These are phyloP conservation scores for fruit fly (Drosophila melanogaster) DNA, from an alignment of 1,140 invertebrate genomes.

Conservation along the genomic window Release_6_plus_ISO1_MT NT_037436.4:14131501-14132000, in stretches of 20 bases:
- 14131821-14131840: constrained; percentile 53
- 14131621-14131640: constrained; percentile 15
- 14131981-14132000: constrained; percentile 2
- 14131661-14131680: constrained; percentile 36
- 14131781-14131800: constrained; percentile 20
- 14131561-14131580: constrained; percentile 50
- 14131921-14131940: constrained; percentile 66
- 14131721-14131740: constrained; percentile 17
- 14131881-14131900: constrained; percentile 12
- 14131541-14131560: constrained; percentile 51
- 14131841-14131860: constrained; percentile 21
- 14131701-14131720: constrained; percentile 21
- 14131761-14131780: constrained; percentile 10
- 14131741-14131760: constrained; percentile 14
- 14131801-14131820: constrained; percentile 47
- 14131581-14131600: constrained; percentile 27
- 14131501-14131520: constrained; percentile 49
- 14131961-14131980: neutral
- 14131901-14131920: constrained; percentile 80
- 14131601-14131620: constrained; percentile 38
- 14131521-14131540: constrained; percentile 23
- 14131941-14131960: constrained; percentile 55
- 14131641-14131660: constrained; percentile 28
- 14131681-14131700: constrained; percentile 38
- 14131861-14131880: constrained; percentile 34